Evolutionary conservation across 2,888 invertebrate genomes (phyloP).

Genomic region (Drosophila mulleri): DNA sequence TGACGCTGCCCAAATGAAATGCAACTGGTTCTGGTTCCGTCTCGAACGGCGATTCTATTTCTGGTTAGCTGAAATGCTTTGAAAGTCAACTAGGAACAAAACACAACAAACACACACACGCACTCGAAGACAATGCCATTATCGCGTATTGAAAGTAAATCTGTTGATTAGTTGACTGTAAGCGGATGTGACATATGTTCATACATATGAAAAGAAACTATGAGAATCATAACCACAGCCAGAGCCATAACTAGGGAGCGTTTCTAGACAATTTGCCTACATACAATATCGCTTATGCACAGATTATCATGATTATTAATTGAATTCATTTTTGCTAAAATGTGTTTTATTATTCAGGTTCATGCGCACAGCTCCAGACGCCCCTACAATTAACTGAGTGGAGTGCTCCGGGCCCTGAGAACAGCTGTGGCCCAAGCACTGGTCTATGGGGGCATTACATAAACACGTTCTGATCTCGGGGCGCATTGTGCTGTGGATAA

Average conservation of each 20-base stretch:
- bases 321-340: conserved; percentile 34
- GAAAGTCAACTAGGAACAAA: conserved; percentile 49
- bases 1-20: conserved; percentile 65
- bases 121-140: background rate
- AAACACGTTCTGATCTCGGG: conserved; percentile 40
- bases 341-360: conserved; percentile 60
- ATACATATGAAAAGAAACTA: conserved; percentile 11
- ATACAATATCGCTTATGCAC: conserved; percentile 48
- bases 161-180: conserved; percentile 30
- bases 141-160: conserved; percentile 32
- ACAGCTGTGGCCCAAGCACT: conserved; percentile 7
- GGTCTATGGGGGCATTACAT: conserved; percentile 35
- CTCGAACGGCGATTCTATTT: conserved; percentile 39
- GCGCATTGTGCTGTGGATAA: conserved; percentile 54
- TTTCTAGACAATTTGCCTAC: conserved; percentile 55
- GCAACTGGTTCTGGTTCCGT: conserved; percentile 62
- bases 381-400: conserved; percentile 60
- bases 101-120: conserved; percentile 7
- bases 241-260: conserved; percentile 31
- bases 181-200: conserved; percentile 50
- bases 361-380: conserved; percentile 31
- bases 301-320: conserved; percentile 43
- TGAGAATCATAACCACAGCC: conserved; percentile 9
- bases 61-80: conserved; percentile 45
- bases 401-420: background rate